A percentile compares a stretch with the other conserved stretches of the same genome.
Conservation (phyloP, 2,113 vertebrate species). For the Piprites chloris region DNA sequence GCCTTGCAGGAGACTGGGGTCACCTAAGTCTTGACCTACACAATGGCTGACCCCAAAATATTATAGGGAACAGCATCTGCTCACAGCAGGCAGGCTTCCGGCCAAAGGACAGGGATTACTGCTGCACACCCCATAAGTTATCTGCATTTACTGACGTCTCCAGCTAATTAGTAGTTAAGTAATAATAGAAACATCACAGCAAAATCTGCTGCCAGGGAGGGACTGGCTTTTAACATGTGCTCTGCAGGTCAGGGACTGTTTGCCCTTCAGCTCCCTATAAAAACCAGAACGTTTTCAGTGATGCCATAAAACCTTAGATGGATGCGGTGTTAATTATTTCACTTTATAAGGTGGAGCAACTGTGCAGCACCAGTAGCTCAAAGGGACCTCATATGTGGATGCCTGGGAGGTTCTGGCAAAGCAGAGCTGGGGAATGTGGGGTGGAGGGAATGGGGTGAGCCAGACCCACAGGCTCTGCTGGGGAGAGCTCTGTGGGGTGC, state of each 20-base stretch:
- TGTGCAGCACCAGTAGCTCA: neutral
- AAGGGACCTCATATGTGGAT: neutral
- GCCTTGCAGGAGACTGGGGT: neutral
- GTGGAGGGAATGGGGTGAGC: neutral
- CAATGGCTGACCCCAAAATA: neutral
- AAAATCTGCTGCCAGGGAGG: neutral
- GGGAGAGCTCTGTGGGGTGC: neutral
- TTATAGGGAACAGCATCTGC: neutral
- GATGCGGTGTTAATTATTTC: neutral
- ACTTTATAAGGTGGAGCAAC: neutral
- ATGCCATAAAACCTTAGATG: conserved; percentile 7
- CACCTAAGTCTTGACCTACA: neutral
- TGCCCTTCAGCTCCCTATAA: conserved; percentile 42
- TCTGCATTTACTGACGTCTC: neutral
- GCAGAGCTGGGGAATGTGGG: neutral
- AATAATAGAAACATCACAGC: conserved; percentile 1
- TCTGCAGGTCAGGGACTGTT: conserved; percentile 45
- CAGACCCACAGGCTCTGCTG: fast-evolving
- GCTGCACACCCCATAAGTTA: neutral
- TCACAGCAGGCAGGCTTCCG: neutral
- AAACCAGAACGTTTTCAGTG: neutral
- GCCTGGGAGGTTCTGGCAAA: neutral
- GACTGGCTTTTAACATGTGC: neutral
- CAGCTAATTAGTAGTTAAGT: neutral
- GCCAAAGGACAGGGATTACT: neutral